Conservation (phyloP, 2,888 invertebrate genomes). For the Quadriops clusia region DNA sequence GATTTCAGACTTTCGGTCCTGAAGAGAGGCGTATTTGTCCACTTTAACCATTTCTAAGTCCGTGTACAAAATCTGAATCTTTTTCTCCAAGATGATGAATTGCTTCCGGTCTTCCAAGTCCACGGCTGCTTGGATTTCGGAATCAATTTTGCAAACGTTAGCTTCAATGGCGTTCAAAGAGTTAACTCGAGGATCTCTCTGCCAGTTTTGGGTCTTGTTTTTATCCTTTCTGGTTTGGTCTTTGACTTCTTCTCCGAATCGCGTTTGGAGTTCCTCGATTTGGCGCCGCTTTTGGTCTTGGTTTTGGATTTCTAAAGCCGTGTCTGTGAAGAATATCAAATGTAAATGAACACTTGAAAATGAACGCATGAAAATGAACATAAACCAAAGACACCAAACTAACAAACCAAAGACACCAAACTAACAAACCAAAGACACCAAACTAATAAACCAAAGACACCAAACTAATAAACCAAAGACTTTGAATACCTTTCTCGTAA, state of each 20-base stretch:
- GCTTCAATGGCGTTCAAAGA: constrained; percentile 14
- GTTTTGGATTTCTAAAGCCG: too few species aligned
- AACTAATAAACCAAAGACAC: too few species aligned
- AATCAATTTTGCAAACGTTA: constrained; percentile 14
- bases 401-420: too few species aligned
- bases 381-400: too few species aligned
- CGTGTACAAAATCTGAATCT: constrained; percentile 18
- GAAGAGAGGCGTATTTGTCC: constrained; percentile 13
- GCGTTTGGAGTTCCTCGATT: too few species aligned
- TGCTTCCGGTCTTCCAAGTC: constrained; percentile 15
- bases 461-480: too few species aligned
- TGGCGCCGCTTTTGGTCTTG: too few species aligned
- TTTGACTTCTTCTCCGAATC: constrained; percentile 3
- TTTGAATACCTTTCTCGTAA: too few species aligned
- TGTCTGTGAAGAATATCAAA: too few species aligned
- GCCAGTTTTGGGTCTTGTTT: background rate
- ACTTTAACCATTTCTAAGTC: constrained; percentile 17
- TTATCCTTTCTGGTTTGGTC: background rate
- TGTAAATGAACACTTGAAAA: too few species aligned
- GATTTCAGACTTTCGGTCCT: constrained; percentile 14
- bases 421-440: too few species aligned
- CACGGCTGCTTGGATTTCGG: constrained; percentile 15
- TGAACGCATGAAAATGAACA: too few species aligned
- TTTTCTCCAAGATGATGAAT: constrained; percentile 17
- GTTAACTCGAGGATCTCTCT: background rate